A percentile compares a stretch with the other conserved stretches of the same genome.
These are phyloP conservation scores for Leptobrachium leishanense DNA, from an alignment of 2,113 vertebrate species.

Conservation along the genomic window DNA sequence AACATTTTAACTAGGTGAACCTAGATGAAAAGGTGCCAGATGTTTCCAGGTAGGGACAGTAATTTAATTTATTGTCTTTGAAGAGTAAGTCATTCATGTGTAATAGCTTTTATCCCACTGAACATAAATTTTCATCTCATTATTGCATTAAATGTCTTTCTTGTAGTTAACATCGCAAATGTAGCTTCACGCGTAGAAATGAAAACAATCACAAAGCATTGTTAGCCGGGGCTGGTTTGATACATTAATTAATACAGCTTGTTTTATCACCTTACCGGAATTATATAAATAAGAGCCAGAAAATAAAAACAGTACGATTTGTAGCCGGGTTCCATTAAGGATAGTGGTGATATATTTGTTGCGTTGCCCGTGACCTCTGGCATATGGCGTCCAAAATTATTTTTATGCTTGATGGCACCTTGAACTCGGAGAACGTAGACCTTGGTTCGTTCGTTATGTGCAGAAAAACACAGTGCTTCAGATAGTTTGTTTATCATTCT, in stretches of 20 bases:
- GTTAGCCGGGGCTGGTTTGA: slow-evolving; percentile 22
- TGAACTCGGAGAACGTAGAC: slow-evolving; percentile 39
- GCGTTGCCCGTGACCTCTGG: neutral
- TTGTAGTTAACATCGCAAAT: slow-evolving; percentile 49
- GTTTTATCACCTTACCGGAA: slow-evolving; percentile 3
- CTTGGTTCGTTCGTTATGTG: slow-evolving; percentile 29
- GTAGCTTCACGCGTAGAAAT: slow-evolving; percentile 30
- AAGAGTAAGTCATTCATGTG: slow-evolving; percentile 65
- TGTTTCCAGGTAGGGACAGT: slow-evolving; percentile 66
- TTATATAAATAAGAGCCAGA: neutral
- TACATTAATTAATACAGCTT: slow-evolving; percentile 34
- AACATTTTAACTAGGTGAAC: slow-evolving; percentile 68
- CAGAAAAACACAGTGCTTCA: neutral
- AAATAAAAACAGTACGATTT: too few species aligned
- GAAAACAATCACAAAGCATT: slow-evolving; percentile 5
- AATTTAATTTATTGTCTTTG: slow-evolving; percentile 71
- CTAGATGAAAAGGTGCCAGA: slow-evolving; percentile 69
- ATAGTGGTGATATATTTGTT: slow-evolving; percentile 5
- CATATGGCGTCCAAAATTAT: neutral
- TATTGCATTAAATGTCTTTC: slow-evolving; percentile 56
- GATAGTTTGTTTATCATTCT: slow-evolving; percentile 46
- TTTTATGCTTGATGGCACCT: slow-evolving; percentile 36
- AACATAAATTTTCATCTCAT: slow-evolving; percentile 62
- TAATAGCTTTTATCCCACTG: slow-evolving; percentile 59
- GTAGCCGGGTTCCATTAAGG: too few species aligned